Conservation (phyloP, 2,113 vertebrate genomes). For the Notothenia rossii region DNA sequence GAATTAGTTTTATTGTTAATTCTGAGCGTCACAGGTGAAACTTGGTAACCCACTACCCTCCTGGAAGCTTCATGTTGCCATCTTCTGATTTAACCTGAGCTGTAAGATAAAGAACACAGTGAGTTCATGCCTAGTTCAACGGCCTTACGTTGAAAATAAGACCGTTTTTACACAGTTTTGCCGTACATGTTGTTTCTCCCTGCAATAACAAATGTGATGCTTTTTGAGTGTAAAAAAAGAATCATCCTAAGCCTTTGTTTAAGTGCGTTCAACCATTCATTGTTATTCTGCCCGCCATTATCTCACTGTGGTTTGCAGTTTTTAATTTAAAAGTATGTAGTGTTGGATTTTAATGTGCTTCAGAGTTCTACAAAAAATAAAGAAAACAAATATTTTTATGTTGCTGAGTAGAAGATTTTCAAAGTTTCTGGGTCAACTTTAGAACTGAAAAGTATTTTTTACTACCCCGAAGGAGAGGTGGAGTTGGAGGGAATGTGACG, state of each 20-base stretch:
- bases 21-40: conserved; percentile 2
- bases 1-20: conserved; percentile 12
- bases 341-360: conserved; percentile 21
- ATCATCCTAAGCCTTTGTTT: conserved; percentile 8
- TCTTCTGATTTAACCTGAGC: conserved; percentile 27
- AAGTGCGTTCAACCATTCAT: conserved; percentile 7
- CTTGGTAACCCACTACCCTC: background rate
- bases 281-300: background rate
- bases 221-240: background rate
- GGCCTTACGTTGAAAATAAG: conserved; percentile 8
- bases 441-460: background rate
- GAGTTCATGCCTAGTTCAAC: conserved; percentile 26
- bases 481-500: background rate
- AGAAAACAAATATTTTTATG: conserved; percentile 19
- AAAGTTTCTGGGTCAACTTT: conserved; percentile 2
- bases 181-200: background rate
- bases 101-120: conserved; percentile 20
- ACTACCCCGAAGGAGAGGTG: conserved; percentile 10
- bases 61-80: conserved; percentile 17
- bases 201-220: background rate
- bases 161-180: background rate
- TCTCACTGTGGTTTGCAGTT: conserved; percentile 18
- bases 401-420: conserved; percentile 26
- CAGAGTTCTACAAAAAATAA: conserved; percentile 20
- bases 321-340: background rate